These are phyloP conservation scores for Anastatus disparis DNA, from an alignment of 1,140 invertebrate genomes.

Conservation along the genomic window DNA sequence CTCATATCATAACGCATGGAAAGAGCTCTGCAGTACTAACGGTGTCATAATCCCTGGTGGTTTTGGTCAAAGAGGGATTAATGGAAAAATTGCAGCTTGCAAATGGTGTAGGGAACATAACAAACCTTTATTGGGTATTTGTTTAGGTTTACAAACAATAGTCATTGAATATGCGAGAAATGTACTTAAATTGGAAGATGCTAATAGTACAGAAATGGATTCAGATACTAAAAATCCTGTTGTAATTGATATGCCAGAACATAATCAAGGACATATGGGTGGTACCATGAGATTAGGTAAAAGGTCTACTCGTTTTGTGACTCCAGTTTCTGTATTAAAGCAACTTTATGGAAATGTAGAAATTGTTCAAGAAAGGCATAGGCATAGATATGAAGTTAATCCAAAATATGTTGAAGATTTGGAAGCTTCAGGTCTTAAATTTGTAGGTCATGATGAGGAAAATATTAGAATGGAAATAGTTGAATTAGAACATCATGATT, in stretches of 20 bases:
- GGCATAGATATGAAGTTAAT: constrained; percentile 97
- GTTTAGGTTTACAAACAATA: constrained; percentile 95
- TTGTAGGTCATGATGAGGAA: constrained; percentile 82
- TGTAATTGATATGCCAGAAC: constrained; percentile 99
- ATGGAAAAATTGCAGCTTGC: constrained; percentile 95
- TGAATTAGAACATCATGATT: constrained; percentile 82
- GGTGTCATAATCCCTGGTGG: constrained; percentile 97
- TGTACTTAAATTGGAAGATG: constrained; percentile 79
- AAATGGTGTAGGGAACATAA: constrained; percentile 91
- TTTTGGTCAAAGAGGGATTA: constrained; percentile 94
- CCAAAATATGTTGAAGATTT: constrained; percentile 83
- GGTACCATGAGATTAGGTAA: constrained; percentile 98
- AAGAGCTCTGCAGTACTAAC: constrained; percentile 86
- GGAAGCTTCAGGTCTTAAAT: constrained; percentile 86
- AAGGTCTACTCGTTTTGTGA: constrained; percentile 84
- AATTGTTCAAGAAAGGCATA: constrained; percentile 93
- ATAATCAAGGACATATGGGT: constrained; percentile 91
- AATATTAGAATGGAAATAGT: constrained; percentile 88
- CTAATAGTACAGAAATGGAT: constrained; percentile 90
- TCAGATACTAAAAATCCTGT: constrained; percentile 79
- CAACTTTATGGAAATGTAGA: constrained; percentile 87
- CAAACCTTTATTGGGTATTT: constrained; percentile 95
- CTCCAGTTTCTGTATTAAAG: constrained; percentile 71
- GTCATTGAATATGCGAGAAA: constrained; percentile 97
- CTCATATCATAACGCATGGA: constrained; percentile 94